phyloP scores from a whole-genome alignment of 2,888 invertebrate genomes.

The Dolichomitus sp. region DNA sequence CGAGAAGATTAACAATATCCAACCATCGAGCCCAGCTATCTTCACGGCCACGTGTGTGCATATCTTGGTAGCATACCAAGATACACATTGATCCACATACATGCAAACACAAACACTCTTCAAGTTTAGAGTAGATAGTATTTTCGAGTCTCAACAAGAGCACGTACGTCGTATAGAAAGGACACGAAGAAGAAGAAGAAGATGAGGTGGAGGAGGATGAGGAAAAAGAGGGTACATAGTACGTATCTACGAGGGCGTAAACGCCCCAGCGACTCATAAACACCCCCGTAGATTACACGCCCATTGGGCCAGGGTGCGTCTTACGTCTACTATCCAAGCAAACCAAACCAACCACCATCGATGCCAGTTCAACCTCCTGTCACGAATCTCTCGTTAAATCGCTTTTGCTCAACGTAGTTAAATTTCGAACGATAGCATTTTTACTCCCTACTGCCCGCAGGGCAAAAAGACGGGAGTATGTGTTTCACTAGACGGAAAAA shows the following conservation, averaged over 20 bases:
- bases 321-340: constrained; percentile 15
- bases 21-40: constrained; percentile 72
- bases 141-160: constrained; percentile 61
- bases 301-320: constrained; percentile 66
- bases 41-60: constrained; percentile 50
- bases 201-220: constrained; percentile 26
- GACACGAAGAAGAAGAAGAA: constrained; percentile 36
- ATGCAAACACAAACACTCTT: constrained; percentile 31
- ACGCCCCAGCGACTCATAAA: constrained; percentile 75
- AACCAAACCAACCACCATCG: constrained; percentile 40
- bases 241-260: constrained; percentile 76
- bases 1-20: constrained; percentile 81
- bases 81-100: constrained; percentile 30
- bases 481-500: too few relatives aligned
- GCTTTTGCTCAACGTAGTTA: not conserved
- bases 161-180: constrained; percentile 63
- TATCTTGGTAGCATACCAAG: not conserved
- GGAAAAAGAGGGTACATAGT: constrained; percentile 62
- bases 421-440: not conserved
- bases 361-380: constrained; percentile 1
- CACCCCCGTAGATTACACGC: constrained; percentile 77
- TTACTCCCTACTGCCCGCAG: too few relatives aligned
- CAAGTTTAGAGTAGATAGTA: constrained; percentile 18
- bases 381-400: constrained; percentile 32
- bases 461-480: too few relatives aligned